Conservation (phyloP, 2,797 vertebrate species). For the Vultur gryphus region DNA sequence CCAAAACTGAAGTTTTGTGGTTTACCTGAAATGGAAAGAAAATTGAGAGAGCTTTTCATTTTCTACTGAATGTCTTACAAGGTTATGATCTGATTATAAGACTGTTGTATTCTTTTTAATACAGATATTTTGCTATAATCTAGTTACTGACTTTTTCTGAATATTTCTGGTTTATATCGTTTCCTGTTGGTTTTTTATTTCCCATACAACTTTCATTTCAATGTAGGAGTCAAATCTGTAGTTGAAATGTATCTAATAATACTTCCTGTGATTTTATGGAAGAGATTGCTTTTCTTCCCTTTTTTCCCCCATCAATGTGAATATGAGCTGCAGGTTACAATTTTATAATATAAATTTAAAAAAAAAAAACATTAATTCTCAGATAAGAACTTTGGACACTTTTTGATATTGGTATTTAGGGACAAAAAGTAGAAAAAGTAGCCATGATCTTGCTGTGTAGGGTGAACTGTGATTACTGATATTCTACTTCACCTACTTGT, state of each 20-base stretch:
- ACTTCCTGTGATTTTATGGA: background rate
- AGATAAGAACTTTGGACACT: background rate
- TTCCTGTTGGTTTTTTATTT: background rate
- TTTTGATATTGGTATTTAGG: background rate
- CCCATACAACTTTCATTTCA: background rate
- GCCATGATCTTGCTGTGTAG: background rate
- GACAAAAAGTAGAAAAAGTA: background rate
- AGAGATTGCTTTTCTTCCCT: background rate
- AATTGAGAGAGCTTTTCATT: background rate
- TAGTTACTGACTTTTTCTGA: background rate
- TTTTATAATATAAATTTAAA: background rate
- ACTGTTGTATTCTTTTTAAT: background rate
- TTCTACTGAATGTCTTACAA: background rate
- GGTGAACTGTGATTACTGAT: background rate
- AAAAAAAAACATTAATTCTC: background rate
- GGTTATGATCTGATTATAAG: background rate
- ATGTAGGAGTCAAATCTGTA: background rate
- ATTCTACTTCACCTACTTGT: background rate
- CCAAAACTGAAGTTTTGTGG: background rate
- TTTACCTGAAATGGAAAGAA: background rate
- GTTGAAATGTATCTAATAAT: background rate
- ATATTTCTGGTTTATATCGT: background rate
- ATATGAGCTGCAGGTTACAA: background rate
- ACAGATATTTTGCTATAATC: background rate
- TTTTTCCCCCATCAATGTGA: rapidly evolving